A percentile compares a stretch with the other conserved stretches of the same genome.
Evolutionary conservation across 2,113 vertebrate genomes (phyloP).

Genomic region (Eonycteris spelaea): DNA sequence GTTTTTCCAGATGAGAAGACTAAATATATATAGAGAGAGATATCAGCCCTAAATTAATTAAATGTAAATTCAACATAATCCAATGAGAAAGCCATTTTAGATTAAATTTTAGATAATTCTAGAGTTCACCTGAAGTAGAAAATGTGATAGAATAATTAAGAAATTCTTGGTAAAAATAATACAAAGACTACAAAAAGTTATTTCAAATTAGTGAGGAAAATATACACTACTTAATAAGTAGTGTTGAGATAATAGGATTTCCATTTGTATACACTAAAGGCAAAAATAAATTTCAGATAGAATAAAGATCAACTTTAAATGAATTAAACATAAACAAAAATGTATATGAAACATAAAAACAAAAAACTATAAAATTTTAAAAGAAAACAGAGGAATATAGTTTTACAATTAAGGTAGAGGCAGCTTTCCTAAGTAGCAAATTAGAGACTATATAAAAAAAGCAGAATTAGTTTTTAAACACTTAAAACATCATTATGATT

Average conservation of each 20-base stretch:
- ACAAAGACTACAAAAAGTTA: background rate
- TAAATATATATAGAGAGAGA: background rate
- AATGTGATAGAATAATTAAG: background rate
- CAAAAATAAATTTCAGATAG: background rate
- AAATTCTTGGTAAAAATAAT: background rate
- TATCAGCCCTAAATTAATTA: background rate
- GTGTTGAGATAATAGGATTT: background rate
- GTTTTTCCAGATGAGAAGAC: background rate
- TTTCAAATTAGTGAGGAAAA: background rate
- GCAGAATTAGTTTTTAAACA: background rate
- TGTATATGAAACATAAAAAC: background rate
- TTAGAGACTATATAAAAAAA: background rate
- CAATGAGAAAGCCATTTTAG: background rate
- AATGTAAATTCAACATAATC: background rate
- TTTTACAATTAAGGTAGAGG: background rate
- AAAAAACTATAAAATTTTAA: background rate
- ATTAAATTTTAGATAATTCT: background rate
- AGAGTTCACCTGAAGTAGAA: background rate
- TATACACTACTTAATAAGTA: background rate
- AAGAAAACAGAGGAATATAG: background rate
- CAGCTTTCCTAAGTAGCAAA: background rate
- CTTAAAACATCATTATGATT: background rate
- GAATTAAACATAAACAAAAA: conserved; percentile 5
- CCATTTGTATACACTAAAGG: background rate
- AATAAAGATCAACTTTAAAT: background rate